Base-by-base conservation (phyloP, 2,797 vertebrate genomes). In the Cheirogaleus major region DNA sequence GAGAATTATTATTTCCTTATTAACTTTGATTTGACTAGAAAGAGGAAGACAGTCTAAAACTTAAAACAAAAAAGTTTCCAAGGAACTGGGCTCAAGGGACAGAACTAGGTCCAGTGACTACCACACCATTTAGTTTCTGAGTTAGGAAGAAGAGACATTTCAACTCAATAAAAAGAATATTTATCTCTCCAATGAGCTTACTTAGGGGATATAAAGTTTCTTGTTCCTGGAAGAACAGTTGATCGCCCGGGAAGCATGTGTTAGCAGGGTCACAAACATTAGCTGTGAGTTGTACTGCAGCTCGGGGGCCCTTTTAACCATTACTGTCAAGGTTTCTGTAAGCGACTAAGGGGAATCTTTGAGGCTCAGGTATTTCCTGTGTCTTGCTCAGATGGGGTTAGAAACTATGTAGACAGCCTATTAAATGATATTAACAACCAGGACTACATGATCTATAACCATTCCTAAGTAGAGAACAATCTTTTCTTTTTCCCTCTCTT, bases 281-380 rank as follows among this genome's bases (percentile, higher is more conserved):
- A 45, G 59, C 55, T 87, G n/a, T 41, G 55, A 55, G 65, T 2
- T 45, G 5, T 43, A 43, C 35, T 91, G 61, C 22, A 89, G 45
- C 65, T 87, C 69, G 27, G 91, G 30, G 7, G 70, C 67, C 32
- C 83, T 94, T 85, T 95, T 61, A 89, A 84, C 35, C 41, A 70
- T 45, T 20, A 25, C 18, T 15, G 35, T 50, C 5, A 20, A 38
- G 15, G 35, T 50, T 59, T 96, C 55, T 87, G 18, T 23, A 52
- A 65, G 79, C 86, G 96, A 92, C 57, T 70, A 45, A 38, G 59
- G 65, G n/a, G 86, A 35, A 13, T 95, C 52, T 75, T 23, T 63
- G 86, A 94, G 50, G 65, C 59, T 50, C 93, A 93, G 63, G n/a
- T 32, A 93, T 95, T 96, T 97, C 94, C 96, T 94, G 93, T 73